Base-by-base conservation (phyloP, 2,113 vertebrate genomes). In the Hoplias malabaricus region DNA sequence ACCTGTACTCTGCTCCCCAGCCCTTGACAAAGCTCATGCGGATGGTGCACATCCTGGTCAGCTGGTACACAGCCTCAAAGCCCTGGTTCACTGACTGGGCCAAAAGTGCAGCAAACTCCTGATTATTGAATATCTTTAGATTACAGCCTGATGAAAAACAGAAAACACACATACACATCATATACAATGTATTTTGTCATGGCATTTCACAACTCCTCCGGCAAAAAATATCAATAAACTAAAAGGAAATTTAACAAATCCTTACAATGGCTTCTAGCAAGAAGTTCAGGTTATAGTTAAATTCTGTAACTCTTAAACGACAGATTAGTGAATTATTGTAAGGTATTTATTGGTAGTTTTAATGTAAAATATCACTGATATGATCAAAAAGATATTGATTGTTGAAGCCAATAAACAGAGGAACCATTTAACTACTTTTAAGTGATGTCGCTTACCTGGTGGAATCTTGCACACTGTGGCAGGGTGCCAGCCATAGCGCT, bases 111-210 rank as follows among this genome's bases (percentile, higher is more conserved):
- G 98, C 98, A 0, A 99, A 99, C 84, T 99, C 98, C 91, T 99
- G 97, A 93, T 99, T 99, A 89, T 99, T 99, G 81, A 99, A 99
- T 25, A 99, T 99, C 94, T 99, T 99, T 89, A 99, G 86, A 91
- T 99, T 99, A 68, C 97, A 99, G 1, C 98, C 97, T 99, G 90
- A 33, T 12, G 46, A 46, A 25, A 19, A 3, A 13, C 25, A 73
- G 36, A 10, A 67, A n/a, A 50, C 38, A n/a, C n/a, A n/a, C 46
- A 19, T 48, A n/a, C 16, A 19, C 46, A 48, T 8, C 12, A 46
- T 12, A 16, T 16, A 46, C 1, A 48, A 19, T n/a, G 7, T n/a
- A n/a, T n/a, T n/a, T n/a, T n/a, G n/a, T n/a, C n/a, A n/a, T n/a
- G n/a, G n/a, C n/a, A n/a, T n/a, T n/a, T n/a, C n/a, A n/a, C n/a